Conservation (phyloP, 2,113 vertebrate genomes). For the Mus pahari region DNA sequence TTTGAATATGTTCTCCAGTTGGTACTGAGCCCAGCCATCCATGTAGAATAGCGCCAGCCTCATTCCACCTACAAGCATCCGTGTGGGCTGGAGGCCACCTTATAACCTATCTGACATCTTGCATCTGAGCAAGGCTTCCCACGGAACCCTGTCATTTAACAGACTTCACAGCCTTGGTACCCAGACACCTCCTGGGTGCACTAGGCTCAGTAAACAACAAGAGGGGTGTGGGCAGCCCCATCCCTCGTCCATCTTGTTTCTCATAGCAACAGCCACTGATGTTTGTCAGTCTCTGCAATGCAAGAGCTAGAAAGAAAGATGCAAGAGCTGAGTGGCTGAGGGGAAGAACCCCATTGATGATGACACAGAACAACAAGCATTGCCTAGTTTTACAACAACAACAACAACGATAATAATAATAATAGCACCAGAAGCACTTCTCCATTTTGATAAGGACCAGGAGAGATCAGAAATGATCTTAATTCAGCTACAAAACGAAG, state of each 20-base stretch:
- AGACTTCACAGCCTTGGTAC: background rate
- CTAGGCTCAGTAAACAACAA: background rate
- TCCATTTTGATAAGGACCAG: no score
- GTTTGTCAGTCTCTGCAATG: background rate
- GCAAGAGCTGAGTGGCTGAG: background rate
- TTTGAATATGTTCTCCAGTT: background rate
- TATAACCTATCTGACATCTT: background rate
- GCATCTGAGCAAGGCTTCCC: background rate
- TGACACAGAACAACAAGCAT: background rate
- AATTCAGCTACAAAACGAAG: background rate
- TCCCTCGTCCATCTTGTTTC: background rate
- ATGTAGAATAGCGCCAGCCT: background rate
- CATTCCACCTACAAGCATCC: background rate
- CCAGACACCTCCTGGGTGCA: background rate
- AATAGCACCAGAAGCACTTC: background rate
- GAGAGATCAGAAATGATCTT: background rate
- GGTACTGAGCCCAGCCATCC: no score
- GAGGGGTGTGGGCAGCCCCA: background rate
- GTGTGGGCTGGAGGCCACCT: background rate
- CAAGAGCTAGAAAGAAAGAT: background rate
- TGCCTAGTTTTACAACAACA: background rate
- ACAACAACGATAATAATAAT: background rate
- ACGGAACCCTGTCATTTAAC: background rate
- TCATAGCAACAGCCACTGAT: background rate
- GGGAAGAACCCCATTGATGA: background rate